Evolutionary conservation across 2,113 vertebrate genomes (phyloP).

Genomic region (Dasypus novemcinctus): DNA sequence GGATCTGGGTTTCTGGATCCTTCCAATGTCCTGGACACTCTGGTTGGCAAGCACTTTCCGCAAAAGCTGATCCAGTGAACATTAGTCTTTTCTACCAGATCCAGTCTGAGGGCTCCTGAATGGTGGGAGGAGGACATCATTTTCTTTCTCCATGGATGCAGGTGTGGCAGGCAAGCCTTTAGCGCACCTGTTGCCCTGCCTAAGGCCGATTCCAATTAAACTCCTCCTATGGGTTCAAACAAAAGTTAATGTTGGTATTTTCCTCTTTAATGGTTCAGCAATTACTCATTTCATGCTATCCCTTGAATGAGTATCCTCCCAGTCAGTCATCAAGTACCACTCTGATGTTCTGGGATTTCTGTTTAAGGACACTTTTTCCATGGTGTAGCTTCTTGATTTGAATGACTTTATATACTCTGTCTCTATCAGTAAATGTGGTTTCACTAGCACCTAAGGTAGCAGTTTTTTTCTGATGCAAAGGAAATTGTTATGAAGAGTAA

Average conservation of each 20-base stretch:
- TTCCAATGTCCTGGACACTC: not conserved
- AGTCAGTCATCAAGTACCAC: not conserved
- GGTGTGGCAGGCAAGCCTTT: not conserved
- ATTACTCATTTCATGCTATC: conserved; percentile 63
- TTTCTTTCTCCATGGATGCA: not conserved
- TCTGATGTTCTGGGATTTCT: conserved; percentile 37
- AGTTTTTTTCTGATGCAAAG: not conserved
- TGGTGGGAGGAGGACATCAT: not conserved
- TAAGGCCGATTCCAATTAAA: conserved; percentile 44
- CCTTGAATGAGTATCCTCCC: not conserved
- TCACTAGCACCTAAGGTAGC: not conserved
- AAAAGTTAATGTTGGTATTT: not conserved
- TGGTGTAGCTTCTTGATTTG: not conserved
- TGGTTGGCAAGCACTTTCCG: not conserved
- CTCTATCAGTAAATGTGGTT: not conserved
- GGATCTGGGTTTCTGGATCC: not conserved
- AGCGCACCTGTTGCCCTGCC: not conserved
- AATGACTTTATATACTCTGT: not conserved
- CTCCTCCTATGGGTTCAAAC: not conserved
- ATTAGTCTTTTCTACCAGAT: not conserved
- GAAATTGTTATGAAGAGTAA: not conserved
- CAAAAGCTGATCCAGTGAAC: not conserved
- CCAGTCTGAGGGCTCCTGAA: too few species aligned
- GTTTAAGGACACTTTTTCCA: conserved; percentile 35
- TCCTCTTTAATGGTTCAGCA: conserved; percentile 18